phyloP scores from a whole-genome alignment of 1,140 invertebrate genomes.

The Sitobion miscanthi region DNA sequence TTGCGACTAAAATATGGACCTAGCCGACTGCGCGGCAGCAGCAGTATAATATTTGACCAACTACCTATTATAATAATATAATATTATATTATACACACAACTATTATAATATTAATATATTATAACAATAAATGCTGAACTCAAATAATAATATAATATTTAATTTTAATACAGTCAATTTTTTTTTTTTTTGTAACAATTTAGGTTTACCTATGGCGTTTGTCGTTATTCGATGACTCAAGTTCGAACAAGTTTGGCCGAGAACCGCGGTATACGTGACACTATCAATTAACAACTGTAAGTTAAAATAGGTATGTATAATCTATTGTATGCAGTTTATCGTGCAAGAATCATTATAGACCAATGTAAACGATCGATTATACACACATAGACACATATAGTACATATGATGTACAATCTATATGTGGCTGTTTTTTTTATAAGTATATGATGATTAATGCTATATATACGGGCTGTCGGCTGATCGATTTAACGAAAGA shows the following conservation, averaged over 20 bases:
- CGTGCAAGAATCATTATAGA: background rate
- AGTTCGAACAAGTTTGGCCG: background rate
- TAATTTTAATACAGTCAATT: background rate
- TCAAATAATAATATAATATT: background rate
- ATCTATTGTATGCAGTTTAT: too few species aligned
- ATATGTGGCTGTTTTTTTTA: background rate
- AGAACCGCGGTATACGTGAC: background rate
- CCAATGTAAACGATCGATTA: background rate
- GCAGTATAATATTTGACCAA: background rate
- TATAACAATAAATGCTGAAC: background rate
- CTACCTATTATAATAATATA: background rate
- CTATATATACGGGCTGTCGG: background rate
- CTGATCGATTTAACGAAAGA: background rate
- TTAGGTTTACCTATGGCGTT: background rate
- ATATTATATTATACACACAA: background rate
- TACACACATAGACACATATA: background rate
- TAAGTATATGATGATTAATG: background rate
- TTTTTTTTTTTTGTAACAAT: background rate
- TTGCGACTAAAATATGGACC: slow-evolving; percentile 14
- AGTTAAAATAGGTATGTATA: background rate
- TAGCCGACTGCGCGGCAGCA: background rate
- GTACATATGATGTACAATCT: background rate
- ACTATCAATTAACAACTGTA: background rate
- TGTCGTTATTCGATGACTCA: background rate
- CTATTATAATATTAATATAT: background rate